Evolutionary conservation across 2,888 invertebrate species (phyloP).

Genomic region (Stomorhina lunata): DNA sequence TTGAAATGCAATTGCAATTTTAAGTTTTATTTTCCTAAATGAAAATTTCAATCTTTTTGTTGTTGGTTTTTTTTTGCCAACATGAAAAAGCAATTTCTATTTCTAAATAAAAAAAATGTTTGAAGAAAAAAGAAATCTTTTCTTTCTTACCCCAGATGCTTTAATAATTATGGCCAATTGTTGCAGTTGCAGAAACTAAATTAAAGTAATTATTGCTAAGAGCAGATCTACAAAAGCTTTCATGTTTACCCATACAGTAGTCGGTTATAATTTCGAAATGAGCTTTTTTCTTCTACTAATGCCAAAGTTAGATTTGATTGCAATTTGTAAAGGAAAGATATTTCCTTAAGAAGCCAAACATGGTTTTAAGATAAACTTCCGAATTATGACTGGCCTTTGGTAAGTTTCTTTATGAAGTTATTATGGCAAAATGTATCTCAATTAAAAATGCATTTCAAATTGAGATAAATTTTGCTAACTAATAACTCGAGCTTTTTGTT

Average conservation of each 20-base stretch:
- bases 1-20: constrained; percentile 39
- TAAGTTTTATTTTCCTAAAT: constrained; percentile 34
- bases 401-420: background rate
- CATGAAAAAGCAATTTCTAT: constrained; percentile 1
- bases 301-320: background rate
- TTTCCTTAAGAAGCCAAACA: constrained; percentile 30
- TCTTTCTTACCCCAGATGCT: background rate
- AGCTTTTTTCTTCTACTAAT: background rate
- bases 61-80: background rate
- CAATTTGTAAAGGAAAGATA: constrained; percentile 10
- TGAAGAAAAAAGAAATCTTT: background rate
- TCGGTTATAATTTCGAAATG: background rate
- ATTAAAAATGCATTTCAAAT: background rate
- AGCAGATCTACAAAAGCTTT: too few relatives aligned
- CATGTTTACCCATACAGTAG: too few relatives aligned
- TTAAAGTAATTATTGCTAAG: constrained; percentile 18
- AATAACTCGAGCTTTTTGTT: background rate
- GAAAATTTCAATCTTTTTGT: too few relatives aligned
- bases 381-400: background rate
- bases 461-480: background rate
- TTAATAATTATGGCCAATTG: constrained; percentile 12
- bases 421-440: background rate
- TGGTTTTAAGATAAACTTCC: constrained; percentile 9
- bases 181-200: constrained; percentile 18
- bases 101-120: background rate